Percentiles rank a stretch among this genome's conserved stretches.
Evolutionary conservation across 2,113 vertebrate genomes (phyloP).

Genomic region (Symphodus melops): DNA sequence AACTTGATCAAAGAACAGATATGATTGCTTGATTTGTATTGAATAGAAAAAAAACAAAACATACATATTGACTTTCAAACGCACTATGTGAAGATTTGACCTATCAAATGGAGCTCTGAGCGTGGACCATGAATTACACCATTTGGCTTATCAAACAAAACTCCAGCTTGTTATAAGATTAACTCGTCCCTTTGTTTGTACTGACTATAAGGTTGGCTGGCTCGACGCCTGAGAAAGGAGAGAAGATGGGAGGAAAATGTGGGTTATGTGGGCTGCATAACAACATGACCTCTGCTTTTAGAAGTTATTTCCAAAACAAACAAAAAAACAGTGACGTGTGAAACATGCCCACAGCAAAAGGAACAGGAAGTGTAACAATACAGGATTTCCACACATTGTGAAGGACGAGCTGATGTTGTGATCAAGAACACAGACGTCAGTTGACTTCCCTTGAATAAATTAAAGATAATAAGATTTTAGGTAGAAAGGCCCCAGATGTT

Average conservation of each 20-base stretch:
- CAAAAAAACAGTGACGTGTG: neutral
- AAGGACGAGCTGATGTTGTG: neutral
- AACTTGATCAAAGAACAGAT: too few relatives aligned
- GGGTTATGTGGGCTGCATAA: too few relatives aligned
- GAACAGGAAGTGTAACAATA: neutral
- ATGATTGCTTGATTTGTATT: too few relatives aligned
- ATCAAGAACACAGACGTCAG: neutral
- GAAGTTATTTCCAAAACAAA: too few relatives aligned
- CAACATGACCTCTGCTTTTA: neutral
- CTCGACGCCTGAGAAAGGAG: neutral
- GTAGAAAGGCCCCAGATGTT: slow-evolving; percentile 21
- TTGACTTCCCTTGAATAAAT: neutral
- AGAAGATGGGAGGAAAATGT: neutral
- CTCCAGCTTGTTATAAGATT: too few relatives aligned
- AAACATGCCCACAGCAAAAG: neutral
- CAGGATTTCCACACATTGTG: neutral
- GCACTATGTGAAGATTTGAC: too few relatives aligned
- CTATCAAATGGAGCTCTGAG: too few relatives aligned
- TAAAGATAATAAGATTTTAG: slow-evolving; percentile 1
- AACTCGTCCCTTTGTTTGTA: neutral
- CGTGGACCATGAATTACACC: too few relatives aligned
- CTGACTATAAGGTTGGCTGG: neutral
- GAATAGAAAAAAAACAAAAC: too few relatives aligned
- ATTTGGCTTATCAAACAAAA: too few relatives aligned
- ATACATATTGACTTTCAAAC: too few relatives aligned